Evolutionary conservation across 2,797 vertebrate genomes (phyloP).

Genomic region (Spinibarbus caldwelli): DNA sequence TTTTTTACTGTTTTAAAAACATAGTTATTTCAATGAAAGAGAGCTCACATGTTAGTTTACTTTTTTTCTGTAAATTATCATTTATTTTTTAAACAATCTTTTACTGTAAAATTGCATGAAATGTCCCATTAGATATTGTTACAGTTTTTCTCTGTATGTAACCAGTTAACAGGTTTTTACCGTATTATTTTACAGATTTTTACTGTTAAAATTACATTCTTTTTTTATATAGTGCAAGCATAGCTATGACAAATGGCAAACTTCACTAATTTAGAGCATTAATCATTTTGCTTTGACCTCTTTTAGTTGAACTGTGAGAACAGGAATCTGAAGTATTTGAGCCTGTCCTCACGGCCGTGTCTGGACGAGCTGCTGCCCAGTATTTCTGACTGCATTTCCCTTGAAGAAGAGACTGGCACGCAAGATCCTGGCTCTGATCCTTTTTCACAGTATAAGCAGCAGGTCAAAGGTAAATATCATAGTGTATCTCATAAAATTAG

Average conservation of each 20-base stretch:
- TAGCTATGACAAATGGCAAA: neutral
- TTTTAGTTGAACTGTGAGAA: constrained; percentile 81
- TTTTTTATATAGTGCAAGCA: neutral
- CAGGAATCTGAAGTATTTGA: constrained; percentile 83
- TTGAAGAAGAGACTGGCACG: constrained; percentile 71
- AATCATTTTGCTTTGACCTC: constrained; percentile 13
- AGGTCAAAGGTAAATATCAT: constrained; percentile 71
- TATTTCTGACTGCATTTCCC: constrained; percentile 78
- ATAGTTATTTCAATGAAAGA: too few relatives aligned
- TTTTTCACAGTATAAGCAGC: constrained; percentile 75
- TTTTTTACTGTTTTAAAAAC: neutral
- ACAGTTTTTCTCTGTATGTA: neutral
- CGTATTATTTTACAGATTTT: neutral
- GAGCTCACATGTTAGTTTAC: neutral
- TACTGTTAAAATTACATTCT: neutral
- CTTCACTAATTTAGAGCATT: neutral
- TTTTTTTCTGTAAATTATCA: neutral
- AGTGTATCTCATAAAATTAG: neutral
- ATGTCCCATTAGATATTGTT: neutral
- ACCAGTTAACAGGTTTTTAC: neutral
- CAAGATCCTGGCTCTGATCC: constrained; percentile 70
- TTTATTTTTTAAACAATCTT: neutral
- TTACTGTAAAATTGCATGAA: neutral
- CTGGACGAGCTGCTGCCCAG: constrained; percentile 81
- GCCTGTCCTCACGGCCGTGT: constrained; percentile 77